phyloP scores from a whole-genome alignment of 2,888 invertebrate genomes.

The Schrankia costaestrigalis region DNA sequence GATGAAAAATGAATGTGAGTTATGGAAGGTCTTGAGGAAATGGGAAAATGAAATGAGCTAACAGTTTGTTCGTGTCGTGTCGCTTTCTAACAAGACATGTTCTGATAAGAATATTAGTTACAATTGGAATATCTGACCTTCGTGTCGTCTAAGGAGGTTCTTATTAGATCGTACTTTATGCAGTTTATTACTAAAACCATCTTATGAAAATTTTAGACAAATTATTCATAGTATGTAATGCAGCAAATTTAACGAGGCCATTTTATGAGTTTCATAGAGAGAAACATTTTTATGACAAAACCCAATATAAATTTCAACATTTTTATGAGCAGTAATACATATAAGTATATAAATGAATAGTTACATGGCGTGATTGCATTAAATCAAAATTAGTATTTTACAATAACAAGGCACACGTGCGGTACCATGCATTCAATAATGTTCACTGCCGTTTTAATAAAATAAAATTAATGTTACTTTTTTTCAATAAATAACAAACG shows the following conservation, averaged over 20 bases:
- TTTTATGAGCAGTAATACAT: conserved; percentile 31
- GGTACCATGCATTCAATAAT: conserved; percentile 26
- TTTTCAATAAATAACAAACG: conserved; percentile 48
- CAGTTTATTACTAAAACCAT: background rate
- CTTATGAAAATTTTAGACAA: conserved; percentile 8
- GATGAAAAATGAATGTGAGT: conserved; percentile 47
- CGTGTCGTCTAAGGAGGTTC: conserved; percentile 11
- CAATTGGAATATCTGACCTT: conserved; percentile 17
- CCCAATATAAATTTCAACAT: conserved; percentile 20
- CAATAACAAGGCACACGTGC: conserved; percentile 39
- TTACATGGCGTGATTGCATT: conserved; percentile 28
- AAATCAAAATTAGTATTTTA: conserved; percentile 33
- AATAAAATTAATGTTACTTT: conserved; percentile 41
- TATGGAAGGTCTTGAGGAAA: conserved; percentile 47
- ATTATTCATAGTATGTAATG: conserved; percentile 18
- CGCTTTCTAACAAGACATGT: conserved; percentile 24
- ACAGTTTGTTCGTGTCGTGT: conserved; percentile 24
- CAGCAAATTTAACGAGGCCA: conserved; percentile 17
- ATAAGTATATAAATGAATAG: conserved; percentile 11
- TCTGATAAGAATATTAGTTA: conserved; percentile 30
- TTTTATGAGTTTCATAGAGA: conserved; percentile 24
- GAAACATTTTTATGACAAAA: conserved; percentile 21
- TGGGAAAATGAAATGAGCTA: conserved; percentile 36
- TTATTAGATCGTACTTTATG: conserved; percentile 4
- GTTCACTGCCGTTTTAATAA: conserved; percentile 47